Percentiles rank a stretch among this genome's conserved stretches.
Conservation (phyloP, 2,113 vertebrate species). For the cat (Felis catus) region DNA sequence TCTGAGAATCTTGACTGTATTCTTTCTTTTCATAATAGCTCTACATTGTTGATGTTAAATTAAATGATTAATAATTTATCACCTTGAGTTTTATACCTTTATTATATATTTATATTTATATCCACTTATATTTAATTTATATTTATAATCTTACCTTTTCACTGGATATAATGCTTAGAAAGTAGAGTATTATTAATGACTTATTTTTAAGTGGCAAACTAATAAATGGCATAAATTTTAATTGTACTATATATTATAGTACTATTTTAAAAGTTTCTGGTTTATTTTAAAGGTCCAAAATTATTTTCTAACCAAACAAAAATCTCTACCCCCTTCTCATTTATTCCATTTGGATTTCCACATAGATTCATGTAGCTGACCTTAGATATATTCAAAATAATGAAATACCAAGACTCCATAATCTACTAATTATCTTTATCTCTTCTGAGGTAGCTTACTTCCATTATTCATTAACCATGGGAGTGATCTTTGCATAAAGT, state of each 20-base stretch:
- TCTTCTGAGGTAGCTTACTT: not conserved
- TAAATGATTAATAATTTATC: constrained; percentile 53
- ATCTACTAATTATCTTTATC: constrained; percentile 21
- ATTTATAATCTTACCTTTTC: not conserved
- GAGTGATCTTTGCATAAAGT: constrained; percentile 11
- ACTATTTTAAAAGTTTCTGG: not conserved
- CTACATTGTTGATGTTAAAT: not conserved
- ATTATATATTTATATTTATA: constrained; percentile 22
- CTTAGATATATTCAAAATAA: constrained; percentile 15
- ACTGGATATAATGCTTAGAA: not conserved
- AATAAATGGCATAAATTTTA: not conserved
- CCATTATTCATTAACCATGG: constrained; percentile 35
- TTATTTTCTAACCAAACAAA: not conserved
- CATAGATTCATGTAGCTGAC: not conserved
- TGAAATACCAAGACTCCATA: not conserved
- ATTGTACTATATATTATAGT: not conserved
- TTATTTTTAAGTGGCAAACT: not conserved
- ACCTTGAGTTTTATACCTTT: not conserved
- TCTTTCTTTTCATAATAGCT: not conserved
- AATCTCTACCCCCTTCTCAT: not conserved
- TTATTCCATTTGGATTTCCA: not conserved
- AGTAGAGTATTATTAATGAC: not conserved
- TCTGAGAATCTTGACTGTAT: not conserved
- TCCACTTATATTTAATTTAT: not conserved
- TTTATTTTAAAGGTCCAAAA: not conserved